These are phyloP conservation scores for Clarias magur DNA, from an alignment of 2,113 vertebrate genomes.

Conservation along the genomic window DNA sequence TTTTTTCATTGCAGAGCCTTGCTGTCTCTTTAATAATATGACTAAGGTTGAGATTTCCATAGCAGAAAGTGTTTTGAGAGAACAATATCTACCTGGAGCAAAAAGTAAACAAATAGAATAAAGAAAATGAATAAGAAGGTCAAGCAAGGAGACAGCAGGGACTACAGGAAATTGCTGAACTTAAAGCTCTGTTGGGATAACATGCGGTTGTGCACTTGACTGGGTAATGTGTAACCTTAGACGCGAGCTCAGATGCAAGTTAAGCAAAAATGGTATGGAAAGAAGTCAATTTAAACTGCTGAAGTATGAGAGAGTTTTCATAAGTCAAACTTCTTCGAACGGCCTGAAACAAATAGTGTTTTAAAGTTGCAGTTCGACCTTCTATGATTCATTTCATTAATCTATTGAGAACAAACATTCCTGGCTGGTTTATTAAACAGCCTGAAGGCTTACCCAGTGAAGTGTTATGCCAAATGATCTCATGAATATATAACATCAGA, in stretches of 20 bases:
- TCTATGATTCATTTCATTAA: neutral
- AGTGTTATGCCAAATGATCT: neutral
- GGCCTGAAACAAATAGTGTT: neutral
- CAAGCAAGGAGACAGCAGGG: conserved; percentile 25
- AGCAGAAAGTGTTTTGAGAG: neutral
- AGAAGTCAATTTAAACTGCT: neutral
- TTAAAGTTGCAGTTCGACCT: neutral
- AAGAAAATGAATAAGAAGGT: neutral
- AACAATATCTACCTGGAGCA: conserved; percentile 3
- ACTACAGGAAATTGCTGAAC: conserved; percentile 48
- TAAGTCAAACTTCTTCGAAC: neutral
- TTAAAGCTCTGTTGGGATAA: conserved; percentile 36
- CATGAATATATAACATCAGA: conserved; percentile 13
- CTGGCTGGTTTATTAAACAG: neutral
- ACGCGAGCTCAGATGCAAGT: conserved; percentile 6
- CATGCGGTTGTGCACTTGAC: conserved; percentile 11
- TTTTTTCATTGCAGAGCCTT: neutral
- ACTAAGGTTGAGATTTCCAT: neutral
- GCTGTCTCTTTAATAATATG: neutral
- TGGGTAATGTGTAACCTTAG: conserved; percentile 28
- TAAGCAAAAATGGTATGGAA: neutral
- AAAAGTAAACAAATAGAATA: conserved; percentile 1
- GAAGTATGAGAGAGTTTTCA: neutral
- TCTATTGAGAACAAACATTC: neutral
- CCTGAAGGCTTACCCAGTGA: neutral